Conservation (phyloP, 2,888 invertebrate species). For the Chrysolina oricalcia region DNA sequence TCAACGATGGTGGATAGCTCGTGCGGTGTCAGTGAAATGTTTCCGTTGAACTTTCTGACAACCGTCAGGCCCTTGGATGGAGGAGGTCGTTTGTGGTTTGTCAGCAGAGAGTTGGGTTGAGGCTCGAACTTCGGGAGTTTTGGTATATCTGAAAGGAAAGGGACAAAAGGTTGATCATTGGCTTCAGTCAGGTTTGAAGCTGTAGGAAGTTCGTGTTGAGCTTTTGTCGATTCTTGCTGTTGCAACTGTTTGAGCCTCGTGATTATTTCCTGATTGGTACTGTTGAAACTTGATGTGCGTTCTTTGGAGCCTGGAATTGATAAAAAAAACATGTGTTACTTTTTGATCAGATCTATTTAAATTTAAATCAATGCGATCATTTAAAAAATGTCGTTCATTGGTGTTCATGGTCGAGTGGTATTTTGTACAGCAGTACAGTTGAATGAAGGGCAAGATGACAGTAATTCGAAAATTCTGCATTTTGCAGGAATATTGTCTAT, state of each 20-base stretch:
- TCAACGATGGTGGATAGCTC: constrained; percentile 70
- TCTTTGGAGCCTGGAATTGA: neutral
- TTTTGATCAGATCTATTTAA: too few species aligned
- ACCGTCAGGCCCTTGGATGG: constrained; percentile 65
- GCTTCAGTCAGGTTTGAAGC: constrained; percentile 27
- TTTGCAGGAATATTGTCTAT: too few species aligned
- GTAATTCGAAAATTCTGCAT: too few species aligned
- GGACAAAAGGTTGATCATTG: constrained; percentile 58
- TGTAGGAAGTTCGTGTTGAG: constrained; percentile 17
- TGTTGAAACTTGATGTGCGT: neutral
- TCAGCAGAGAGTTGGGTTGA: constrained; percentile 34
- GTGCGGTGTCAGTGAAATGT: constrained; percentile 65
- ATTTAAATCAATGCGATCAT: too few species aligned
- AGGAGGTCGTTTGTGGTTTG: constrained; percentile 65
- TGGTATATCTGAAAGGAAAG: constrained; percentile 68
- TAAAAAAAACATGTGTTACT: neutral
- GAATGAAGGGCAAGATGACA: too few species aligned
- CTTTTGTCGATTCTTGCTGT: constrained; percentile 37
- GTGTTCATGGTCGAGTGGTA: too few species aligned
- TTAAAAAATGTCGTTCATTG: too few species aligned
- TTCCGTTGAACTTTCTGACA: constrained; percentile 62
- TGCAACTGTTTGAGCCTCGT: constrained; percentile 46
- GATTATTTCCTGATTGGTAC: constrained; percentile 51
- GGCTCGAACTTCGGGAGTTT: constrained; percentile 66
- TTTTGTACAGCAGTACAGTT: too few species aligned